Percentiles rank a stretch among this genome's conserved stretches.
phyloP scores from a whole-genome alignment of 2,113 vertebrate genomes.

The Peromyscus maniculatus region DNA sequence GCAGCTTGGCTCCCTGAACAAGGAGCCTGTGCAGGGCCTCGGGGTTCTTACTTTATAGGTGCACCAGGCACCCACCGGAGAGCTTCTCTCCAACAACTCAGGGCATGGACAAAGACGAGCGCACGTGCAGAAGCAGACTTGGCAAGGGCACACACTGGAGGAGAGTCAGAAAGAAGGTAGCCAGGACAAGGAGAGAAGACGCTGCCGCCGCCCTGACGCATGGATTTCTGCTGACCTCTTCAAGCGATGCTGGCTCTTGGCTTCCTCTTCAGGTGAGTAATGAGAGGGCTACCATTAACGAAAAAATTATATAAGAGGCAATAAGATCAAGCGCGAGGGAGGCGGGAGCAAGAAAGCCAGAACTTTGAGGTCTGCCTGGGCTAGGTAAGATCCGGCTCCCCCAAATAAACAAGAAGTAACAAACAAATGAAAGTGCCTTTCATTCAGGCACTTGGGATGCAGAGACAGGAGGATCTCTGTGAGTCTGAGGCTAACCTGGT shows the following conservation, averaged over 20 bases:
- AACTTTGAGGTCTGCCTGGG: background rate
- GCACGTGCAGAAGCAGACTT: fast-evolving
- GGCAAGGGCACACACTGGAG: background rate
- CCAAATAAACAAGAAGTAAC: background rate
- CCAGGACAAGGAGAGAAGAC: fast-evolving
- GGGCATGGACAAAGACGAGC: background rate
- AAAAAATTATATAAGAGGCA: fast-evolving
- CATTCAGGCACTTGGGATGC: background rate
- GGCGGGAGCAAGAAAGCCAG: background rate
- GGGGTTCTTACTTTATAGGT: background rate
- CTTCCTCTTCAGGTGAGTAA: background rate
- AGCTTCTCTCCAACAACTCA: background rate
- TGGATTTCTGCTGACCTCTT: no score
- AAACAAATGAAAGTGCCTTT: background rate
- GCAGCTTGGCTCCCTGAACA: background rate
- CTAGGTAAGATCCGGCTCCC: background rate
- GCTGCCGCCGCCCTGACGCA: background rate
- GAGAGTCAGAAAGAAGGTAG: background rate
- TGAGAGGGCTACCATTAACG: background rate
- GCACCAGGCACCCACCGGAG: background rate
- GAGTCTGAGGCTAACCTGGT: background rate
- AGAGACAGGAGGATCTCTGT: background rate
- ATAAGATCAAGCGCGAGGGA: background rate
- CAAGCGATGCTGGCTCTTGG: fast-evolving
- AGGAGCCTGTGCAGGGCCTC: background rate